Conservation (phyloP, 2,113 vertebrate genomes). For the Taxidea taxus region DNA sequence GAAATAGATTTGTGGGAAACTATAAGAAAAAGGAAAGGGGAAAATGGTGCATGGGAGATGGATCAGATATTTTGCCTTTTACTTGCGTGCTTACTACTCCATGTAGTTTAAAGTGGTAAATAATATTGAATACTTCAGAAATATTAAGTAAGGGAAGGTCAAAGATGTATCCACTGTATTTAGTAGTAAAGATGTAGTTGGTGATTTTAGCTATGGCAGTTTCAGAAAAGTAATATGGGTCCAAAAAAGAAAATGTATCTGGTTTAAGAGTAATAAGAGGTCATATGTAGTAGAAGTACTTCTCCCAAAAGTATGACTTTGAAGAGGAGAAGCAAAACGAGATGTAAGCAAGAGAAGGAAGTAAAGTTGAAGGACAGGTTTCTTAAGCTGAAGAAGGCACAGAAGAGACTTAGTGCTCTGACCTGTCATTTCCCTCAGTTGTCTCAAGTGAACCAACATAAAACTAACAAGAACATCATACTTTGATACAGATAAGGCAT, state of each 20-base stretch:
- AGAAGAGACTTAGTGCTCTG: not conserved
- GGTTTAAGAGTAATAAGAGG: not conserved
- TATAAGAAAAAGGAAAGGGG: not conserved
- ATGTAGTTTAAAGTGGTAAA: not conserved
- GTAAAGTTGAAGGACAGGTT: not conserved
- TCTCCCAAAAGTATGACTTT: not conserved
- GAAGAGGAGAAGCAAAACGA: too few relatives aligned
- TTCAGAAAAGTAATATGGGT: not conserved
- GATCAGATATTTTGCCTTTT: not conserved
- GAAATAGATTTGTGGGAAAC: not conserved
- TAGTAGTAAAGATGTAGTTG: not conserved
- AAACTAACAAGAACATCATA: not conserved
- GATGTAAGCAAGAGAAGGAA: not conserved
- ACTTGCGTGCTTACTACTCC: not conserved
- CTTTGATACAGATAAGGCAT: not conserved
- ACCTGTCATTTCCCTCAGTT: not conserved
- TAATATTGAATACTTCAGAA: not conserved
- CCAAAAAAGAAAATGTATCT: not conserved
- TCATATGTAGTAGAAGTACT: not conserved
- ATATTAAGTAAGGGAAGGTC: not conserved
- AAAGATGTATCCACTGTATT: not conserved
- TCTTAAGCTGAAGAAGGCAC: not conserved
- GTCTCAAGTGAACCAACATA: not conserved
- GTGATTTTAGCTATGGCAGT: not conserved
- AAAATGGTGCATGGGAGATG: not conserved